A percentile compares a stretch with the other conserved stretches of the same genome.
Evolutionary conservation across 2,113 vertebrate genomes (phyloP).

Genomic region (Cervus canadensis): DNA sequence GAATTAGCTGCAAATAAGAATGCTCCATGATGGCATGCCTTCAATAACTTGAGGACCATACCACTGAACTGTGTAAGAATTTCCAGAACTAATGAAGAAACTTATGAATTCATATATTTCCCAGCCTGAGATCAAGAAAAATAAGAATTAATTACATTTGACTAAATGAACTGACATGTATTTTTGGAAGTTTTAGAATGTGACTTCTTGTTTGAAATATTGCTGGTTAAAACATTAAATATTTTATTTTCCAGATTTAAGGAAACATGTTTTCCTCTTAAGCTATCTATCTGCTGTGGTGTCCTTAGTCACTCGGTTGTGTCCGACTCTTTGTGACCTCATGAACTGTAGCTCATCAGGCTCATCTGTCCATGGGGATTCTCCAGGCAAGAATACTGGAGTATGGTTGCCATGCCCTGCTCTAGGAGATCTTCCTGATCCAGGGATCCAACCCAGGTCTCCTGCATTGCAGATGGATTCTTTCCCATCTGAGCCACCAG

Average conservation of each 20-base stretch:
- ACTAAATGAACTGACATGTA: not conserved
- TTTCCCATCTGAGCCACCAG: not conserved
- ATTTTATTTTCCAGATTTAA: not conserved
- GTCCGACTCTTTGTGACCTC: not conserved
- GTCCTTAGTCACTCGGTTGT: not conserved
- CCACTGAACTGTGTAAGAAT: not conserved
- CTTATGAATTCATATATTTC: not conserved
- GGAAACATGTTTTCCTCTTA: not conserved
- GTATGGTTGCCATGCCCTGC: not conserved
- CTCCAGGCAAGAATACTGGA: not conserved
- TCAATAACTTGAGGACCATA: not conserved
- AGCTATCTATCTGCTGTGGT: not conserved
- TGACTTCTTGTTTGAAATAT: not conserved
- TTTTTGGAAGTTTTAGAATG: not conserved
- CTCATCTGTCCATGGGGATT: not conserved
- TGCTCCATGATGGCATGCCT: not conserved
- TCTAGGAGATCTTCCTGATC: not conserved
- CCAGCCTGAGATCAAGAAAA: not conserved
- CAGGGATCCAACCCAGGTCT: not conserved
- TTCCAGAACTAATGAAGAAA: not conserved
- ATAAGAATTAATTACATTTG: not conserved
- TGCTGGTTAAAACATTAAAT: not conserved
- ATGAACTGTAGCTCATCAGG: not conserved
- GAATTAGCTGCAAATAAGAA: not conserved
- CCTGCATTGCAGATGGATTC: not conserved